Base-by-base conservation (phyloP, 2,113 vertebrate species). In the Pseudolaguvia tuberculata region DNA sequence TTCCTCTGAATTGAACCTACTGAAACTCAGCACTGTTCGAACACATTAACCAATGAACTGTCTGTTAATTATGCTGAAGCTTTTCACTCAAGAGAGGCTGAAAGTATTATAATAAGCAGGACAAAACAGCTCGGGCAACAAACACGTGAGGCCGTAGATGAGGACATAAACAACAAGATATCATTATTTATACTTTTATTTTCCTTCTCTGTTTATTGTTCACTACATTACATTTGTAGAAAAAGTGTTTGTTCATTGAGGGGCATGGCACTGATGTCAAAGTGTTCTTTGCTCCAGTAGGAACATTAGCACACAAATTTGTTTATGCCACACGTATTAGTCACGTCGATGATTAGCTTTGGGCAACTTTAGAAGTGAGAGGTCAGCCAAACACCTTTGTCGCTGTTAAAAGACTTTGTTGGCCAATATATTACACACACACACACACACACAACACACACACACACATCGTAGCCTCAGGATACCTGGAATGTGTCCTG, bases 301-400 rank as follows among this genome's bases (percentile, higher is more conserved):
- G 7, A 18, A n/a, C 15, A 1, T 9, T 4, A n/a, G 1, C 31
- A 71, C 42, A 2, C 23, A 6, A 27, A 47, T 67, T 50, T 82
- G 78, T 85, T 84, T 85, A 77, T 80, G 82, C 75, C 12, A 78
- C 73, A 80, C 75, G 80, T 84, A 87, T 69, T 79, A 68, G 62
- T 82, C 77, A 73, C 4, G 20, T 75, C 82, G 74, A 65, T 78
- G 83, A 87, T 89, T 86, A 84, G 84, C 80, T 85, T 48, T 78
- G 68, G 80, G 81, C 81, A 78, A 73, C 59, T 73, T 78, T 47
- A 7, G 77, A 80, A 68, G 58, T 57, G 70, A 53, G 72, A 74
- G 80, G 75, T 78, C 74, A 77, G 78, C 70, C 80, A 79, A 73
- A 68, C 69, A 70, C 39, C 27, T 71, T 71, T 76, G 31, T 78